Base-by-base conservation (phyloP, 1,140 invertebrate species). In the Sipha flava region DNA sequence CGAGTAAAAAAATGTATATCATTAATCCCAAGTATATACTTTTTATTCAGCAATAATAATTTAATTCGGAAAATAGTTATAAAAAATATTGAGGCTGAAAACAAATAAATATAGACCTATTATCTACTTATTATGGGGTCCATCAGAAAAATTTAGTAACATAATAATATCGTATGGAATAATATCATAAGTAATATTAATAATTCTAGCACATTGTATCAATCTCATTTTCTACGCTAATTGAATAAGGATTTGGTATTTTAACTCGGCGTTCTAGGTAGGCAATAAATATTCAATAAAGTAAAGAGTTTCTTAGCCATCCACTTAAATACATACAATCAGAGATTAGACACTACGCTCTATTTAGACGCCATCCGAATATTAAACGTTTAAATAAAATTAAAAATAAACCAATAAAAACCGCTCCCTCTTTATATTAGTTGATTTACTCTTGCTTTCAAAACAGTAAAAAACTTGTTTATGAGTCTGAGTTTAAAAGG, bases 331-430 rank as follows among this genome's bases (percentile, higher is more conserved):
- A 66, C n/a, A 49, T 6, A 66, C n/a, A 21, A 66, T 40, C 62
- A 1, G n/a, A 21, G 62, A 26, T 23, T 66, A 16, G 12, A 66
- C 21, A 21, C n/a, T n/a, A n/a, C 72, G 31, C 3, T 26, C 21
- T 37, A 66, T 66, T 66, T 43, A 66, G 21, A 66, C 64, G 64
- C 34, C 37, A 66, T 43, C 40, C 34, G 37, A 43, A 66, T 34
- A 37, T 43, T 43, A 43, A 66, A 21, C 57, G 31, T 59, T 59
- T 59, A 31, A 31, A 40, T 18, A 26, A 7, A 40, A 40, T 43
- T 43, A 66, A 66, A 66, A 66, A 66, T 66, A 66, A 66, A 66
- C 64, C 23, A 66, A 23, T 66, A 66, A 66, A 59, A 59, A 59
- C 23, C 37, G 18, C 43, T 16, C 64, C 62, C 64, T 66, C 64